These are phyloP conservation scores for Aphidius ervi DNA, from an alignment of 1,140 invertebrate species.

Conservation along the genomic window DNA sequence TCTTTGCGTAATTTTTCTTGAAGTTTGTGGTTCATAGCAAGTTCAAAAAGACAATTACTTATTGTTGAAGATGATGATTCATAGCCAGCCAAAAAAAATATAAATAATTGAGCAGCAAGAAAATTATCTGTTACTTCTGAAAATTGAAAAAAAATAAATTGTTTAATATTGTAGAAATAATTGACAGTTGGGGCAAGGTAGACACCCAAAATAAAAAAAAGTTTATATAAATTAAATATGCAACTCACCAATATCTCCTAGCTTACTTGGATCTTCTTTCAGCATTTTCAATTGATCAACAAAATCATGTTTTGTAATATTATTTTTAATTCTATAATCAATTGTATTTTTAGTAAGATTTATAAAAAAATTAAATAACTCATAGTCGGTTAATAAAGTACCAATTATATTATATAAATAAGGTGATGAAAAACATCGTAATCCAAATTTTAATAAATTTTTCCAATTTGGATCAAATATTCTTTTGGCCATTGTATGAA, in stretches of 20 bases:
- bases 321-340: slow-evolving; percentile 48
- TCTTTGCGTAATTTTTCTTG: slow-evolving; percentile 58
- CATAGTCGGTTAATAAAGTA: slow-evolving; percentile 23
- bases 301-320: slow-evolving; percentile 54
- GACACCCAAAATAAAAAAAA: no score
- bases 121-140: slow-evolving; percentile 30
- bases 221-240: no score
- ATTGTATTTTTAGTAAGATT: slow-evolving; percentile 48
- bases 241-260: slow-evolving; percentile 19
- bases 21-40: slow-evolving; percentile 59
- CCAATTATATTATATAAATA: slow-evolving; percentile 26
- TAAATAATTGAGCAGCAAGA: slow-evolving; percentile 59
- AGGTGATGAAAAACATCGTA: slow-evolving; percentile 27
- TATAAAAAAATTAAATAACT: slow-evolving; percentile 51
- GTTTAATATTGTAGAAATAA: no score
- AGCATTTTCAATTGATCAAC: slow-evolving; percentile 56
- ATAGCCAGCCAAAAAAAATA: slow-evolving; percentile 68
- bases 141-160: no score
- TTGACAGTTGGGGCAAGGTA: no score
- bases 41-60: slow-evolving; percentile 57
- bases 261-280: slow-evolving; percentile 42
- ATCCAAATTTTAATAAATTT: slow-evolving; percentile 29
- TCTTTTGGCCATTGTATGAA: slow-evolving; percentile 44
- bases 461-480: slow-evolving; percentile 32
- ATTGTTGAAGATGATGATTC: slow-evolving; percentile 66